Percentiles rank a stretch among this genome's conserved stretches.
Conservation (phyloP, 2,888 invertebrate genomes). For the Tupiocoris notatus region DNA sequence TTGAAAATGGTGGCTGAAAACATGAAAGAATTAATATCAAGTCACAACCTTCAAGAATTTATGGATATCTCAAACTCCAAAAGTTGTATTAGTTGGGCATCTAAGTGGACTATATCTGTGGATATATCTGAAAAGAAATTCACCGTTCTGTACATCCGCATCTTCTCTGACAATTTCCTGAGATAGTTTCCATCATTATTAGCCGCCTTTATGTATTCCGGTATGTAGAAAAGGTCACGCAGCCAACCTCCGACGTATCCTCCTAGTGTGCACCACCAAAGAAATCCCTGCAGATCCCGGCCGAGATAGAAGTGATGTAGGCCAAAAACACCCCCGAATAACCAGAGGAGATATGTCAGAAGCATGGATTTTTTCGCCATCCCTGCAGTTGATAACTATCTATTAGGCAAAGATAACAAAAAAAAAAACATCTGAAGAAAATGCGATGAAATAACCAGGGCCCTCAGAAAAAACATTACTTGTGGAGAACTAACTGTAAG, state of each 20-base stretch:
- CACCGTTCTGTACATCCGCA: constrained; percentile 67
- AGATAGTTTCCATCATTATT: constrained; percentile 72
- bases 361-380: constrained; percentile 51
- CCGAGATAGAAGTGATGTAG: constrained; percentile 87
- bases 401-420: too few species aligned
- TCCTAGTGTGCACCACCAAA: constrained; percentile 84
- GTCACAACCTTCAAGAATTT: background rate
- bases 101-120: too few species aligned
- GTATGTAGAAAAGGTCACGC: constrained; percentile 78
- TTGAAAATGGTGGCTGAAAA: constrained; percentile 77
- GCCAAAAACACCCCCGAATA: constrained; percentile 84
- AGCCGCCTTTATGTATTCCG: constrained; percentile 78
- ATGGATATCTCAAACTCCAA: too few species aligned
- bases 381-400: background rate
- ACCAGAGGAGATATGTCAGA: constrained; percentile 79
- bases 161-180: constrained; percentile 62
- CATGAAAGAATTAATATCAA: constrained; percentile 38
- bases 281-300: constrained; percentile 84
- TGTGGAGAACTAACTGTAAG: too few species aligned
- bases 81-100: too few species aligned
- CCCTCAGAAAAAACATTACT: too few species aligned
- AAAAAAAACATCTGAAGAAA: background rate
- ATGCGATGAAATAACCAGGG: background rate
- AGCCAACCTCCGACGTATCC: constrained; percentile 88
- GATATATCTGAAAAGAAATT: too few species aligned